Base-by-base conservation (phyloP, 1,140 invertebrate species). In the Achroia grisella region DNA sequence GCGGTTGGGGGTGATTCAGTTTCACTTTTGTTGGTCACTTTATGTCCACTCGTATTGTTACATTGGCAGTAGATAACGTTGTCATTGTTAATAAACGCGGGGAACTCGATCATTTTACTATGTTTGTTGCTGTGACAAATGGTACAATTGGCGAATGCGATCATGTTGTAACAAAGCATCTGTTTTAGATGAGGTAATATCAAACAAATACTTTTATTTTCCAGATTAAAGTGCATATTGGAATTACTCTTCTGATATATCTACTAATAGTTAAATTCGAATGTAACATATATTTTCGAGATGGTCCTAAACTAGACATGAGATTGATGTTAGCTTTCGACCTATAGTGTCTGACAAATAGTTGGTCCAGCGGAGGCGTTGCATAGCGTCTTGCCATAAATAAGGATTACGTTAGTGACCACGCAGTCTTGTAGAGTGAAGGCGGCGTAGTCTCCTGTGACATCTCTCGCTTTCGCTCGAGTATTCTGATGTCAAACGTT, bases 351-450 rank as follows among this genome's bases (percentile, higher is more conserved):
- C 62, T 84, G 80, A 84, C 72, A 81, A 81, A 84, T 84, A 71
- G 77, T 67, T 60, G 62, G 73, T 69, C 66, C 58, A 62, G 45
- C 58, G 60, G 68, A 81, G 77, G 71, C 77, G 71, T 80, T 67
- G 72, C 59, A 52, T 34, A 59, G 55, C 74, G 71, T 82, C 74
- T 84, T 81, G 71, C 75, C 69, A 80, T 84, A 84, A 84, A 80
- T 80, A 80, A 80, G 77, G 77, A 81, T 77, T 81, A 83, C 39
- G 53, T 12, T 51, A 37, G 56, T 69, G 72, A 80, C 76, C 79
- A 79, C 72, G 60, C 64, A 69, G 72, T 77, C 73, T 77, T 73
- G 71, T 44, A 64, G 62, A 75, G 63, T 73, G 65, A 67, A 66
- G 71, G 56, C 52, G 52, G 55, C 48, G 57, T 62, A 64, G 62